A percentile compares a stretch with the other conserved stretches of the same genome.
Evolutionary conservation across 1,140 invertebrate species (phyloP).

Genomic region (Eueides isabella): DNA sequence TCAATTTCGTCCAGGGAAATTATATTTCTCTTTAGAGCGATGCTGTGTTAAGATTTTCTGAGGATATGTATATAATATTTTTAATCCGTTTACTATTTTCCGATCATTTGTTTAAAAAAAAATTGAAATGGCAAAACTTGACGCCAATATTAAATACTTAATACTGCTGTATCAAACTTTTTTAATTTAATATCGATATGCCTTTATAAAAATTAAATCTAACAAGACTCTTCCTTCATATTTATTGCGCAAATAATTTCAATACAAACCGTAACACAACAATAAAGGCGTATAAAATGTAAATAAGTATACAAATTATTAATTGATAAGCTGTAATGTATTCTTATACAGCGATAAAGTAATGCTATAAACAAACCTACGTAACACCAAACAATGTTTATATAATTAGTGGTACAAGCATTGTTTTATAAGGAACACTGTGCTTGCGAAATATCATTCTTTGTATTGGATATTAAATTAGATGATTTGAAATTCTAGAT

Average conservation of each 20-base stretch:
- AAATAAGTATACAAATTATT: neutral
- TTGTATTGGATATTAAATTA: neutral
- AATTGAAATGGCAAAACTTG: too few relatives aligned
- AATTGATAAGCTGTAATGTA: neutral
- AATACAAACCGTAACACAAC: neutral
- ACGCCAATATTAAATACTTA: too few relatives aligned
- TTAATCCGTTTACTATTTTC: too few relatives aligned
- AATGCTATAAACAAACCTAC: conserved; percentile 28
- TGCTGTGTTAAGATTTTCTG: too few relatives aligned
- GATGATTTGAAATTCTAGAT: neutral
- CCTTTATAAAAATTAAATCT: neutral
- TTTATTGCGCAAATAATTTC: neutral
- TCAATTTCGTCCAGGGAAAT: neutral
- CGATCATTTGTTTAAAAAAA: too few relatives aligned
- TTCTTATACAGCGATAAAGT: conserved; percentile 3
- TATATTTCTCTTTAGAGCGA: too few relatives aligned
- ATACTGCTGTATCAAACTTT: too few relatives aligned
- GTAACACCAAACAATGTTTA: conserved; percentile 30
- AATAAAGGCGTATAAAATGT: neutral
- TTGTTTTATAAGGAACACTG: neutral
- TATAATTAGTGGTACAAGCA: conserved; percentile 26
- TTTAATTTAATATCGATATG: too few relatives aligned
- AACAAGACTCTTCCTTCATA: neutral
- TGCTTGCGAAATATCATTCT: conserved; percentile 13
- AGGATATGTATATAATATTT: too few relatives aligned